phyloP scores from a whole-genome alignment of 1,140 invertebrate species.

The Micrasema longulum region DNA sequence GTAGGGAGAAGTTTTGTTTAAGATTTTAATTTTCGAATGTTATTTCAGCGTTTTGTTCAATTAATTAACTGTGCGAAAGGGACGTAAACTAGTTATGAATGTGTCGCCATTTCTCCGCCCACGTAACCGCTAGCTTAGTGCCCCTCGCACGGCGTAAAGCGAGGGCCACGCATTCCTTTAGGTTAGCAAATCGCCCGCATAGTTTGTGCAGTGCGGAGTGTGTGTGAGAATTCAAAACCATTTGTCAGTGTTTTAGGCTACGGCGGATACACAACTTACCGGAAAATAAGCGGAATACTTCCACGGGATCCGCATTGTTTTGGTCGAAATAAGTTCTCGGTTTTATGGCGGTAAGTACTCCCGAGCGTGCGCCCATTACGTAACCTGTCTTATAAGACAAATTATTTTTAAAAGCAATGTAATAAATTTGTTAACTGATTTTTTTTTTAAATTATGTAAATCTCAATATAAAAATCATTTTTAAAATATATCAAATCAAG shows the following conservation, averaged over 20 bases:
- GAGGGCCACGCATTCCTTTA: constrained; percentile 21
- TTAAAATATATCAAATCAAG: background rate
- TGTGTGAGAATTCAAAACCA: constrained; percentile 44
- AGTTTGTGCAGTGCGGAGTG: constrained; percentile 41
- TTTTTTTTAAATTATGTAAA: background rate
- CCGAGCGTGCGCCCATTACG: background rate
- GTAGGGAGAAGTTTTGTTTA: too few relatives aligned
- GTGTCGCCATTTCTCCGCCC: constrained; percentile 25
- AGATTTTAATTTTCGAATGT: too few relatives aligned
- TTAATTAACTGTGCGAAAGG: background rate
- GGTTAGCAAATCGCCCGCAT: constrained; percentile 49
- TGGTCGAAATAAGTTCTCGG: constrained; percentile 21
- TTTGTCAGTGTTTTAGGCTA: constrained; percentile 45
- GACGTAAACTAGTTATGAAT: background rate
- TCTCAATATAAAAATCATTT: background rate
- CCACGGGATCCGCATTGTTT: constrained; percentile 25
- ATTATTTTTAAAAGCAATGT: too few relatives aligned
- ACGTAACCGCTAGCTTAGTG: constrained; percentile 35
- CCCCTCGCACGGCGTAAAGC: too few relatives aligned
- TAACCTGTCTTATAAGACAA: background rate
- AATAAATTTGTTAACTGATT: background rate
- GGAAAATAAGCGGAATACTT: constrained; percentile 41
- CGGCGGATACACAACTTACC: constrained; percentile 26
- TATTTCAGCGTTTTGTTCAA: background rate
- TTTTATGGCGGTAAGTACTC: constrained; percentile 27